Conservation (phyloP, 2,113 vertebrate species). For the Ictalurus punctatus region DNA sequence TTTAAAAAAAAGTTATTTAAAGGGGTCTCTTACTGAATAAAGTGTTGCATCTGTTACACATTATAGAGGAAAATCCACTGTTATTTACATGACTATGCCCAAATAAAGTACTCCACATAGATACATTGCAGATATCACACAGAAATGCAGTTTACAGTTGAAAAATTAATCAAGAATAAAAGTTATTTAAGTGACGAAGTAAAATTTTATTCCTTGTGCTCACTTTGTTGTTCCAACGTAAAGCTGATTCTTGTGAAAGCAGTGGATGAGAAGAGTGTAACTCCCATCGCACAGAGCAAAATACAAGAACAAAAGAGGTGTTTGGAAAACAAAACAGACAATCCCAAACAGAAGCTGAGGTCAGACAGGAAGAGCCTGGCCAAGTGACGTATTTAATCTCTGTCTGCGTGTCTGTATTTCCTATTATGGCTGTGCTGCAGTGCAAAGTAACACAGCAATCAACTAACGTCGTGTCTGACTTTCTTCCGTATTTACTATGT, state of each 20-base stretch:
- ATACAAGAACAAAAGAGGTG: background rate
- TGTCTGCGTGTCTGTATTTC: background rate
- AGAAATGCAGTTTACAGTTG: background rate
- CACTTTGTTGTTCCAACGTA: background rate
- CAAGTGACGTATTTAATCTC: slow-evolving; percentile 1
- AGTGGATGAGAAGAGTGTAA: background rate
- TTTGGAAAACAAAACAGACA: background rate
- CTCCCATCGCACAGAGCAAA: background rate
- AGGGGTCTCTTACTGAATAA: background rate
- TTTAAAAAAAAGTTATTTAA: background rate
- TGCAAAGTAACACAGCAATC: background rate
- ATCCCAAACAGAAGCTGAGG: slow-evolving; percentile 21
- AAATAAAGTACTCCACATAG: background rate
- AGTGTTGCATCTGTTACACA: background rate
- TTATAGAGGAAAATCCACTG: background rate
- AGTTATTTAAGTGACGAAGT: background rate
- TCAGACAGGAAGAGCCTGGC: slow-evolving; percentile 13
- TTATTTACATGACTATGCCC: background rate
- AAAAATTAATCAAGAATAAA: background rate
- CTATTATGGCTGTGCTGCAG: slow-evolving; percentile 26
- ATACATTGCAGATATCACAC: background rate
- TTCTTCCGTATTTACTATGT: background rate
- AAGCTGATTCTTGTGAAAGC: background rate
- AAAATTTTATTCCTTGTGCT: background rate
- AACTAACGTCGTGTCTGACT: background rate